Conservation (phyloP, 1,140 invertebrate genomes). For the Psilanteris sp. region DNA sequence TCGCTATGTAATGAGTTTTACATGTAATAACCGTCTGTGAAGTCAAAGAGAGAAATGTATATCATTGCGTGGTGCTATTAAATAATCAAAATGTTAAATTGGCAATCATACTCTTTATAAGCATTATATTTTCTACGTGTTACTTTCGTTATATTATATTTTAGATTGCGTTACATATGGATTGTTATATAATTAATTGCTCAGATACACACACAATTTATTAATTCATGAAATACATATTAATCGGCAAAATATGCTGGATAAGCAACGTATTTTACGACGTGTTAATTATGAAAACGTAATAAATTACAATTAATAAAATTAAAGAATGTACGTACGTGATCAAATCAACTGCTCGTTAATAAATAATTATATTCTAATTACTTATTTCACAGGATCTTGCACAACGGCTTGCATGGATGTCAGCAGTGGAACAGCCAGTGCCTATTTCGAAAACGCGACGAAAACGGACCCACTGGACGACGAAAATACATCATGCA, state of each 20-base stretch:
- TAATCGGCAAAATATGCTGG: no score
- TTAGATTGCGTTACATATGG: no score
- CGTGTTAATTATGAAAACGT: no score
- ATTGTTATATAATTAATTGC: no score
- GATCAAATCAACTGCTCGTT: no score
- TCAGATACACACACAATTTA: no score
- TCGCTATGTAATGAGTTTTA: constrained; percentile 42
- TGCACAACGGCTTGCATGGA: constrained; percentile 74
- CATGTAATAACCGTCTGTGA: constrained; percentile 21
- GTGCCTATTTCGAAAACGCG: constrained; percentile 63
- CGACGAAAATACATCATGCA: constrained; percentile 77
- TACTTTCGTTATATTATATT: no score
- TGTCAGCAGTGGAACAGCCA: constrained; percentile 79
- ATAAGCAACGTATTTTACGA: no score
- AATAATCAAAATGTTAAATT: constrained; percentile 26
- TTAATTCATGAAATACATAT: no score
- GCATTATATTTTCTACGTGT: constrained; percentile 2
- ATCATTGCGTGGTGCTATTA: constrained; percentile 19
- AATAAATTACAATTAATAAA: no score
- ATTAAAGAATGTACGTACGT: no score
- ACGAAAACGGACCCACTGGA: constrained; percentile 37
- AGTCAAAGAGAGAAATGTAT: constrained; percentile 32
- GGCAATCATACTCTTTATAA: no score
- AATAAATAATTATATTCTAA: neutral
- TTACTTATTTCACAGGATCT: constrained; percentile 67